Evolutionary conservation across 2,888 invertebrate genomes (phyloP).

Genomic region (Parnassius orleans): DNA sequence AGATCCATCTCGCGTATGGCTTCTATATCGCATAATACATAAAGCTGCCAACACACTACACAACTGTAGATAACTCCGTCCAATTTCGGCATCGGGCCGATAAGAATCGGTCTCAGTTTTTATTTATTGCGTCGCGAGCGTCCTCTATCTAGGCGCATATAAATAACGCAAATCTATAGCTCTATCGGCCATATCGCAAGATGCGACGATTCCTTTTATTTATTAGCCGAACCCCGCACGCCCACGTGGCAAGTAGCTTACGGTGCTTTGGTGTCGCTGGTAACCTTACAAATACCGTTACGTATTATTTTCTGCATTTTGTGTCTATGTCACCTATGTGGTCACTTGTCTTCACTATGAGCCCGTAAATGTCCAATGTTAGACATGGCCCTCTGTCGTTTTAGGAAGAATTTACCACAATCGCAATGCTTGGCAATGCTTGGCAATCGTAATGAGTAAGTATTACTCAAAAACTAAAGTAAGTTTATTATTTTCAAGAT

Average conservation of each 20-base stretch:
- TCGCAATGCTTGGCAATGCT: no score
- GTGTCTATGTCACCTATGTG: no score
- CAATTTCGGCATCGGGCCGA: slow-evolving; percentile 37
- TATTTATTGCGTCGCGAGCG: slow-evolving; percentile 39
- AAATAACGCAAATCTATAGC: slow-evolving; percentile 40
- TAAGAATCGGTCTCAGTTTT: slow-evolving; percentile 40
- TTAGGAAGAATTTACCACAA: no score
- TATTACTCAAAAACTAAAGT: no score
- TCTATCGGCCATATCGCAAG: slow-evolving; percentile 35
- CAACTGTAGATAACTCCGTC: slow-evolving; percentile 28
- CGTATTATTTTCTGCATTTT: slow-evolving; percentile 6
- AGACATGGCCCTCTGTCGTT: no score
- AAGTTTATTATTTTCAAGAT: no score
- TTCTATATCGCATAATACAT: slow-evolving; percentile 12
- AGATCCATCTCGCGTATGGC: slow-evolving; percentile 14
- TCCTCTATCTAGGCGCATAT: slow-evolving; percentile 36
- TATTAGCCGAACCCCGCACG: slow-evolving; percentile 21
- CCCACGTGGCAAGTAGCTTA: slow-evolving; percentile 20
- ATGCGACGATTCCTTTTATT: slow-evolving; percentile 28
- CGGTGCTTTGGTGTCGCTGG: slow-evolving; percentile 2
- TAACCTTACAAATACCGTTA: neutral
- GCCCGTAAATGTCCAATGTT: no score
- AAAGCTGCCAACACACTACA: slow-evolving; percentile 25
- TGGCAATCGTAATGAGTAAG: no score
- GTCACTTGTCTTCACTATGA: no score